Percentiles rank a stretch among this genome's conserved stretches.
Conservation (phyloP, 53 echinoderm and acorn worm genomes). For the Stichopus horrens region DNA sequence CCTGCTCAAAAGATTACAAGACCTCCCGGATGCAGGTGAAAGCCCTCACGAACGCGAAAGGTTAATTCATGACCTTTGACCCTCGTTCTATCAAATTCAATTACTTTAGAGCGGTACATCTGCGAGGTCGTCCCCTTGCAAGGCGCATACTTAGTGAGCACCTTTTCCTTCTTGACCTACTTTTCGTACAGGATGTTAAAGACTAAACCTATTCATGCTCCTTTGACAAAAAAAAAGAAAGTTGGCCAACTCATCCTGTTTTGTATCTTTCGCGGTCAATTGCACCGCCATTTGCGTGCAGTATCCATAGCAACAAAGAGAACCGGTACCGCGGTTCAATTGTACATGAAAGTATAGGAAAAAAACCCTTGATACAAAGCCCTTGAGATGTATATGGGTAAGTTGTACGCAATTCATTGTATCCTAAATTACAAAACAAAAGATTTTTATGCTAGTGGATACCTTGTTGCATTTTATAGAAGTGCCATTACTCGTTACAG, state of each 20-base stretch:
- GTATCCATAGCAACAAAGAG: neutral
- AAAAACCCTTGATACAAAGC: too few species aligned
- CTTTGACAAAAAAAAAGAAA: neutral
- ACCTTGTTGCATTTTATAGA: too few species aligned
- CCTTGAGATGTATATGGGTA: too few species aligned
- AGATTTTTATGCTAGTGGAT: too few species aligned
- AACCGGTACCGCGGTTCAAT: too few species aligned
- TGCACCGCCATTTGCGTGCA: neutral
- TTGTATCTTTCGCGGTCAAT: neutral
- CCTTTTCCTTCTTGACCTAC: neutral
- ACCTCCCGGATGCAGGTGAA: constrained; percentile 26
- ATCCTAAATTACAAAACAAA: too few species aligned
- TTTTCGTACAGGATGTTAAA: neutral
- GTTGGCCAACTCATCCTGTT: neutral
- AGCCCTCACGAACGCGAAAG: constrained; percentile 10
- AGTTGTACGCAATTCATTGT: too few species aligned
- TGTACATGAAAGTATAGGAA: too few species aligned
- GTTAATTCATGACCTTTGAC: neutral
- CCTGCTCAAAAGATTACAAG: neutral
- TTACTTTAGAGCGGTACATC: neutral
- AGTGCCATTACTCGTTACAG: too few species aligned
- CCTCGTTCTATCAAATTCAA: neutral
- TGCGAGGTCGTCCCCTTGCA: neutral
- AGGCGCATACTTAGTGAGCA: neutral
- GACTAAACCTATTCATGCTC: neutral